phyloP scores from a whole-genome alignment of 2,797 vertebrate genomes.

The Sebastolobus alascanus region DNA sequence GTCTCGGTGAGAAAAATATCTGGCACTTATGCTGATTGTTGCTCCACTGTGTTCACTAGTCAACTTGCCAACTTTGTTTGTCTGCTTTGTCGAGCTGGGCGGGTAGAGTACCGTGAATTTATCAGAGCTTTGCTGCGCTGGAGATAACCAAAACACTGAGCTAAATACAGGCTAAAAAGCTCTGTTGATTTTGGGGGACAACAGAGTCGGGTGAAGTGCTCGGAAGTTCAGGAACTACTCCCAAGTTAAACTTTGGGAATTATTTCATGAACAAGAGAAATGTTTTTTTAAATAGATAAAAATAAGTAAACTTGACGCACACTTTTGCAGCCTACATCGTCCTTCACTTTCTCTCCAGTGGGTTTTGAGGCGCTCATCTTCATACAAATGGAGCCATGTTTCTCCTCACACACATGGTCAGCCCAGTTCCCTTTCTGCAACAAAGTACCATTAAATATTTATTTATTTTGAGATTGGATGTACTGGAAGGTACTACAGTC shows the following conservation, averaged over 20 bases:
- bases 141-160: background rate
- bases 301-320: constrained; percentile 77
- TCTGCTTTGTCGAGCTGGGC: background rate
- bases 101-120: background rate
- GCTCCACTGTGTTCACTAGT: too few species aligned
- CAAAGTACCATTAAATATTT: background rate
- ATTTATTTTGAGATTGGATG: background rate
- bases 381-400: constrained; percentile 90
- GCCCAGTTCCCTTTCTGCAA: constrained; percentile 91
- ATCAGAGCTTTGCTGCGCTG: background rate
- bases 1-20: background rate
- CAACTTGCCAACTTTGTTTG: background rate
- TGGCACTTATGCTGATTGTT: too few species aligned
- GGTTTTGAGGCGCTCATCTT: constrained; percentile 77
- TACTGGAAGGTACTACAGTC: background rate
- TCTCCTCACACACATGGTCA: constrained; percentile 85
- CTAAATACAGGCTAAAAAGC: background rate
- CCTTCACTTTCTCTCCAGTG: constrained; percentile 60
- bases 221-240: background rate
- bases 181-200: background rate
- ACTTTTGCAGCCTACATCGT: constrained; percentile 84
- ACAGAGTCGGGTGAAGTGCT: background rate
- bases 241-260: background rate
- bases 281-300: background rate
- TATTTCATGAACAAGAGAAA: background rate